Base-by-base conservation (phyloP, 2,113 vertebrate genomes). In the Elephas maximus region DNA sequence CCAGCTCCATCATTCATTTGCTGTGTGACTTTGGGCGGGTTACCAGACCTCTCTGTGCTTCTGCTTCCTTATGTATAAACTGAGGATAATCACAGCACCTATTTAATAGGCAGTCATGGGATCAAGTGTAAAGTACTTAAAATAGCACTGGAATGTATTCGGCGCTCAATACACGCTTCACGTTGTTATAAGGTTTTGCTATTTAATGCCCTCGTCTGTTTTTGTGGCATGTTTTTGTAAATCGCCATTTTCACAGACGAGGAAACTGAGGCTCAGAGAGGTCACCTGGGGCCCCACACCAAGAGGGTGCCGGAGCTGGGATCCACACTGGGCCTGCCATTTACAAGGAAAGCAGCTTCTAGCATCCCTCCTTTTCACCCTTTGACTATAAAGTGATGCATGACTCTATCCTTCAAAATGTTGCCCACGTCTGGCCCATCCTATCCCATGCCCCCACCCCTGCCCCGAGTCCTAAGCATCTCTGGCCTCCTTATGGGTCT, bases 31-130 rank as follows among this genome's bases (percentile, higher is more conserved):
- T 5, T 17, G 24, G 51, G 8, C 53, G 15, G 79, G 74, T 23
- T 18, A 24, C 60, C 24, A 20, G 11, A 12, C 51, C 24, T 60
- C 24, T 73, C 24, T 12, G 73, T 69, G 82, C 87, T 48, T 94
- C 73, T 14, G 67, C 82, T 88, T 82, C 51, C 80, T 28, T 18
- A 10, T 1, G 17, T 45, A 81, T 76, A 41, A 57, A 48, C 33
- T 0, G 48, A 62, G 33, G 65, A 48, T 44, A 8, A 28, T 37
- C n/a, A 7, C 0, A 11, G 71, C 3, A 14, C 30, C n/a, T 3
- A 12, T 41, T 26, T n/a, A 9, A 10, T 0, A 48, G 79, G 8
- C 0, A 0, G 30, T 6, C 0, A 0, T 0, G 48, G 51, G 48
- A 28, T 24, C 28, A 44, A 6, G 20, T 0, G 7, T 5, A 1